A percentile compares a stretch with the other conserved stretches of the same genome.
phyloP scores from a whole-genome alignment of 2,113 vertebrate species.

The Phoenicopterus ruber region DNA sequence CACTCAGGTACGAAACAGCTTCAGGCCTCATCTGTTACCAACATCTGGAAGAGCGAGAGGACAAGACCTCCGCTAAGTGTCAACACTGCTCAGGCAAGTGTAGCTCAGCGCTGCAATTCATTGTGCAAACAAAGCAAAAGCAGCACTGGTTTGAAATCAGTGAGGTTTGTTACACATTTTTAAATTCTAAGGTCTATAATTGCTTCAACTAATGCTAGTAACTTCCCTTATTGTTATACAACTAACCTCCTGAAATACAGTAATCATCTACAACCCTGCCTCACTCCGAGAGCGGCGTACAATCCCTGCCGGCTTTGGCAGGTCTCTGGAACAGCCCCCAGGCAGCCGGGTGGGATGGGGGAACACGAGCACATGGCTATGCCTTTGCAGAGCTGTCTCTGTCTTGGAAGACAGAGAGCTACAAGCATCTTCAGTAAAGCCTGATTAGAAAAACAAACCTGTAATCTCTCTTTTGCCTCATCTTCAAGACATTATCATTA shows the following conservation, averaged over 20 bases:
- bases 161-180: not conserved
- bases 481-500: not conserved
- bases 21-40: not conserved
- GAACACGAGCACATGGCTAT: fast-evolving
- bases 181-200: not conserved
- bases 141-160: not conserved
- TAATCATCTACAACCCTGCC: not conserved
- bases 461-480: not conserved
- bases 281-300: fast-evolving
- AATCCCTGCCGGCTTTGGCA: not conserved
- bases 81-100: fast-evolving
- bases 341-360: not conserved
- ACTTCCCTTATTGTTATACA: not conserved
- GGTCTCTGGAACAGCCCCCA: not conserved
- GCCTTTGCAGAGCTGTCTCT: not conserved
- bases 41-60: not conserved
- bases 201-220: not conserved
- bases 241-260: not conserved
- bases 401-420: not conserved
- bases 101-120: not conserved
- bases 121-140: not conserved
- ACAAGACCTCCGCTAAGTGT: not conserved
- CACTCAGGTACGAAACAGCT: not conserved
- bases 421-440: not conserved
- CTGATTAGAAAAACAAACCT: not conserved